Evolutionary conservation across 1,140 invertebrate genomes (phyloP).

Genomic region (Papilio glaucus): DNA sequence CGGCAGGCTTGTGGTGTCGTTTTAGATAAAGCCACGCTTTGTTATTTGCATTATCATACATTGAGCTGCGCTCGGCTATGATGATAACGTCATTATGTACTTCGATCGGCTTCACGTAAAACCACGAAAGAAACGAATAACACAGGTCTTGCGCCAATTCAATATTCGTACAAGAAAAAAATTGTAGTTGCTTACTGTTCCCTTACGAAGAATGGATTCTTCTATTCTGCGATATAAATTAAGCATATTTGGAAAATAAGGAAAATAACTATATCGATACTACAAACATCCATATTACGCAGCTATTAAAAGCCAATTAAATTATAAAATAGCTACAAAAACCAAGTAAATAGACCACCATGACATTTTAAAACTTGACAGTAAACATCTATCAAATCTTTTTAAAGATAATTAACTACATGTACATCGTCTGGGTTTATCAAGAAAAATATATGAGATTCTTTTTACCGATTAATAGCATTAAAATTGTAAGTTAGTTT

Average conservation of each 20-base stretch:
- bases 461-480: no score
- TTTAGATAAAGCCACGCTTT: slow-evolving; percentile 49
- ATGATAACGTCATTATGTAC: slow-evolving; percentile 35
- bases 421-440: no score
- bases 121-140: not conserved
- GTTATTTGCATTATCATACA: slow-evolving; percentile 40
- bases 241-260: not conserved
- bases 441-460: no score
- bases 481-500: no score
- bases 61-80: slow-evolving; percentile 26
- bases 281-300: not conserved
- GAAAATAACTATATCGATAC: no score
- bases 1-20: slow-evolving; percentile 50
- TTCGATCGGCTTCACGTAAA: slow-evolving; percentile 28
- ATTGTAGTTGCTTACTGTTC: not conserved
- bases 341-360: no score
- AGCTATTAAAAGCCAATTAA: not conserved
- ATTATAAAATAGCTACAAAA: not conserved
- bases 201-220: not conserved
- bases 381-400: no score
- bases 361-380: no score
- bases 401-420: no score
- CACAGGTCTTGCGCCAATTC: not conserved
- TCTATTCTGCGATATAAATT: not conserved
- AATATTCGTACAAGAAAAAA: not conserved